Evolutionary conservation across 2,888 invertebrate genomes (phyloP), one percentile per base, ranked within the genome.

Genomic region (Clostera curtula): DNA sequence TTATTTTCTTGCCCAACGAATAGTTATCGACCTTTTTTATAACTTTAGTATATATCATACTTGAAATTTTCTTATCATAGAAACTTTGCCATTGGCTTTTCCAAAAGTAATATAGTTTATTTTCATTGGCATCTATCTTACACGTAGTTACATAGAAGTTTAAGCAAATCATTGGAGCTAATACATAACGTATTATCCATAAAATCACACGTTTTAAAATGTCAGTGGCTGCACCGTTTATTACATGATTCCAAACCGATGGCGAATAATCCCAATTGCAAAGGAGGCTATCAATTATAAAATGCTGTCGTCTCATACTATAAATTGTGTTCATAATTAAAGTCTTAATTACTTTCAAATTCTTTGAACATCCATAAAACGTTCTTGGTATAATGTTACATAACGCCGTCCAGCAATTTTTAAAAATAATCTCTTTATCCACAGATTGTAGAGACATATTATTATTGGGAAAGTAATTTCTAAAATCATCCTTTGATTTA

Each of bases 51-150:
- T 49, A 51, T 12, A 73, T 29, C 66, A 83, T 64, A 27, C 59
- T 55, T 5, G 59, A 56, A 16, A 84, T 49, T 31, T 69, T 64
- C 41, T 58, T 69, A 26, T 83, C 77, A 50, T 72, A 79, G 43
- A 70, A 77, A 34, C 76, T 70, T 44, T 85, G 84, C 85, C 85
- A 85, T 19, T 74, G 56, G 23, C 54, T 42, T 57, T 77, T 83
- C 60, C 66, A 68, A 48, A 79, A 83, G 39, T 60, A 85, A 55
- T 71, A 56, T 14, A 84, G 57, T 49, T 74, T 79, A 37, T 77
- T 68, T 49, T 83, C 77, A 54, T 84, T 70, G 1, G 56, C 43
- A 40, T 79, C 71, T 6, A 74, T 37, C 60, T 79, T 80, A 24
- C 72, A 70, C 20, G 74, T 71, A 9, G 84, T 79, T 3, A 83